Base-by-base conservation (phyloP, 2,888 invertebrate genomes). In the Drosophila fulvimacula region DNA sequence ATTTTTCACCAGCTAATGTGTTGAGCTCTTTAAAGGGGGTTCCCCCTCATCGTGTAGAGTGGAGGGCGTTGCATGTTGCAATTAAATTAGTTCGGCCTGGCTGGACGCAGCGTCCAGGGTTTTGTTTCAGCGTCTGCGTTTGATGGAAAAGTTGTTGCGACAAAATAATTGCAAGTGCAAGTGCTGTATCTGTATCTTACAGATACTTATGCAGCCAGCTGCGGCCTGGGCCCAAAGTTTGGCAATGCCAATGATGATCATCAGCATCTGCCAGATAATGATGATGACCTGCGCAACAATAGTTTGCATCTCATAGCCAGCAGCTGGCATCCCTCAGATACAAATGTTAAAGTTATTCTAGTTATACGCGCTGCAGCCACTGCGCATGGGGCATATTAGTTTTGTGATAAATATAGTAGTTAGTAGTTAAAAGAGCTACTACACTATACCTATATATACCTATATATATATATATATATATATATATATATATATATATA, bases 71-170 rank as follows among this genome's bases (percentile, higher is more conserved):
- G 83, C 78, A 81, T 73, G 79, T 69, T 81, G 82, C 81, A 83
- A 88, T 83, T 83, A 84, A 83, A 83, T 83, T 81, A 79, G 69
- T 82, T 68, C 44, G 76, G 60, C 57, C 24, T 24, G 52, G 52
- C 36, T 52, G 51, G 76, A 53, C 67, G 62, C 52, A 27, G n/a
- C 19, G 44, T 62, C 49, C 52, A 67, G 75, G 76, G 77, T 9
- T 76, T 42, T 52, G 68, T 48, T 21, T 39, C 39, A 24, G 53
- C 49, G 63, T 80, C 83, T 83, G 83, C 69, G 59, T 65, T 83
- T 83, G 83, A 83, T 83, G 83, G 79, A 88, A 88, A 83, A 87
- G 82, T 88, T 83, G 87, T 64, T 70, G 89, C 78, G 66, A 68
- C 73, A 62, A 69, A 69, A 75, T 70, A 63, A 87, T 75, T 81